Evolutionary conservation across 2,113 vertebrate genomes (phyloP).

Genomic region (Narcine bancroftii): DNA sequence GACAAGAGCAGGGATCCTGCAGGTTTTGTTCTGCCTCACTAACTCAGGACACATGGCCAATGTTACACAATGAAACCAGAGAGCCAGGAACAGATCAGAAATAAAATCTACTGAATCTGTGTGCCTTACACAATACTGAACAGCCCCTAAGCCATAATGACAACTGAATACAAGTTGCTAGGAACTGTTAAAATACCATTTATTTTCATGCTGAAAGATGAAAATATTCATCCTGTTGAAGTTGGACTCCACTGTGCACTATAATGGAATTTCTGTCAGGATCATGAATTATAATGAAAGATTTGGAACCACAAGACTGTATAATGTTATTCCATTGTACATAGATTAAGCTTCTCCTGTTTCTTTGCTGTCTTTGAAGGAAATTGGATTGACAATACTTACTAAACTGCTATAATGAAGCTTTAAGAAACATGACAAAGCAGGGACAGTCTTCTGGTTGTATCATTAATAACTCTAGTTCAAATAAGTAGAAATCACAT

Average conservation of each 20-base stretch:
- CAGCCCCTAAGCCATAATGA: neutral
- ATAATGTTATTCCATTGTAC: constrained; percentile 27
- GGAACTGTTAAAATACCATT: constrained; percentile 17
- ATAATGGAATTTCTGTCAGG: constrained; percentile 26
- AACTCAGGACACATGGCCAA: neutral
- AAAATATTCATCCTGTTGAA: constrained; percentile 1
- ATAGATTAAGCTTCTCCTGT: constrained; percentile 14
- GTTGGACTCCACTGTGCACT: constrained; percentile 19
- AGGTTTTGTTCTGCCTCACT: neutral
- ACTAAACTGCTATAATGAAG: neutral
- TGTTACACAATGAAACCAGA: neutral
- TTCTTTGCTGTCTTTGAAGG: constrained; percentile 14
- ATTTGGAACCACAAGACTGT: constrained; percentile 6
- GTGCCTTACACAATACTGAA: neutral
- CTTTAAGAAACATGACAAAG: neutral
- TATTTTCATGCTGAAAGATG: constrained; percentile 34
- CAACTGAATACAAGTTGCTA: neutral
- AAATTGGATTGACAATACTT: constrained; percentile 30
- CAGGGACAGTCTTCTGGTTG: neutral
- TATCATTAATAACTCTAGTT: neutral
- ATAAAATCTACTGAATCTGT: neutral
- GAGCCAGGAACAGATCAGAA: neutral
- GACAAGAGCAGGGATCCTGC: neutral
- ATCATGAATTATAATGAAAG: constrained; percentile 9
- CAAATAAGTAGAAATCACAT: neutral